A percentile compares a stretch with the other conserved stretches of the same genome.
Conservation (phyloP, 2,797 vertebrate genomes). For the Pipistrellus kuhlii region DNA sequence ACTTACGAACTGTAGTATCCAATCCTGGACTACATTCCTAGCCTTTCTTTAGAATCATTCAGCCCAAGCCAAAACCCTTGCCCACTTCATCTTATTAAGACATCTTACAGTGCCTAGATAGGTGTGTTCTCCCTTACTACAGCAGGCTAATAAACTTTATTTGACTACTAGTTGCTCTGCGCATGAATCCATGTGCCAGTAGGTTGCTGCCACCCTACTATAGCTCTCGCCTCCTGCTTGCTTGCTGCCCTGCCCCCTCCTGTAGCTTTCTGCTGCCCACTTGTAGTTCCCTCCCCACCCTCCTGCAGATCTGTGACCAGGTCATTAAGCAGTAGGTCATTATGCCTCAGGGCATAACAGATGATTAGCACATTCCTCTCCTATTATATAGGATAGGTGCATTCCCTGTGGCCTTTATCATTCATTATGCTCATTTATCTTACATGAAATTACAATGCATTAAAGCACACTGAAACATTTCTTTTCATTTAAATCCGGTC, state of each 20-base stretch:
- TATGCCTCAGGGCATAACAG: too few relatives aligned
- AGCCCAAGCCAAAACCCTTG: not conserved
- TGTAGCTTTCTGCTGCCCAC: too few relatives aligned
- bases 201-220: too few relatives aligned
- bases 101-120: not conserved
- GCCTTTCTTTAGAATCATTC: not conserved
- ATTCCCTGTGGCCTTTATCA: not conserved
- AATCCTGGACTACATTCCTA: not conserved
- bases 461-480: not conserved
- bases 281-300: too few relatives aligned
- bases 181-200: too few relatives aligned
- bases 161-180: not conserved
- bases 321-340: too few relatives aligned
- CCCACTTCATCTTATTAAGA: not conserved
- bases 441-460: not conserved
- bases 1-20: not conserved
- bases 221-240: too few relatives aligned
- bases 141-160: not conserved
- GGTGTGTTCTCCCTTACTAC: not conserved
- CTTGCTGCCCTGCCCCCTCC: too few relatives aligned
- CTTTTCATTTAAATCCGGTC: not conserved
- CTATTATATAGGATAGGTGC: not conserved
- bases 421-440: slow-evolving; percentile 2
- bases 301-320: too few relatives aligned
- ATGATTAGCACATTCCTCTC: too few relatives aligned